Conservation (phyloP, 2,888 invertebrate genomes). For the Endomychus coccineus region DNA sequence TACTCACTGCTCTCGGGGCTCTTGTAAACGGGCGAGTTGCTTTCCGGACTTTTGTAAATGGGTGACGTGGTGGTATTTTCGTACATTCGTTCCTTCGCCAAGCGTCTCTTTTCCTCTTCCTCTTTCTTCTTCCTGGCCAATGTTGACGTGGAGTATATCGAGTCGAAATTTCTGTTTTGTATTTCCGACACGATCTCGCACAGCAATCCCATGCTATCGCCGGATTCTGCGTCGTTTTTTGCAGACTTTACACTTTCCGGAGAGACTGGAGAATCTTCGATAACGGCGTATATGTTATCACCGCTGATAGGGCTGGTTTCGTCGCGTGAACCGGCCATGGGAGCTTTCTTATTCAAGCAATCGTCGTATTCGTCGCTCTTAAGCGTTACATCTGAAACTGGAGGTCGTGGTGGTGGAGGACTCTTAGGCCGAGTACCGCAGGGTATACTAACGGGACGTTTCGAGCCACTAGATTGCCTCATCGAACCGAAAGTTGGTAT, state of each 20-base stretch:
- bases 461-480: slow-evolving; percentile 59
- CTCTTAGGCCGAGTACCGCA: slow-evolving; percentile 62
- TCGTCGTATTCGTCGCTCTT: slow-evolving; percentile 63
- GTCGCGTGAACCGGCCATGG: slow-evolving; percentile 55
- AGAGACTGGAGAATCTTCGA: slow-evolving; percentile 57
- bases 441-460: slow-evolving; percentile 69
- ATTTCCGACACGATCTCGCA: slow-evolving; percentile 86
- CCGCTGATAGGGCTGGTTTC: slow-evolving; percentile 49
- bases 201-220: slow-evolving; percentile 68
- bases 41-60: slow-evolving; percentile 36
- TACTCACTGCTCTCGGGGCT: slow-evolving; percentile 53
- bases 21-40: slow-evolving; percentile 21
- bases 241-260: slow-evolving; percentile 36
- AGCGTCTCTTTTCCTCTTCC: slow-evolving; percentile 39
- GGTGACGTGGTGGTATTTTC: slow-evolving; percentile 52
- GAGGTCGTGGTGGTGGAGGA: slow-evolving; percentile 67
- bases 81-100: slow-evolving; percentile 47
- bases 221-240: slow-evolving; percentile 46
- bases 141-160: slow-evolving; percentile 76
- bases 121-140: slow-evolving; percentile 56
- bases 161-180: slow-evolving; percentile 77
- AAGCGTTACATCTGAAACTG: slow-evolving; percentile 40
- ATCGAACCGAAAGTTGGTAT: slow-evolving; percentile 78
- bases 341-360: slow-evolving; percentile 60
- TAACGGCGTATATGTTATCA: slow-evolving; percentile 82